A percentile compares a stretch with the other conserved stretches of the same genome.
Conservation (phyloP, 2,888 invertebrate genomes). For the Nomada fabriciana region DNA sequence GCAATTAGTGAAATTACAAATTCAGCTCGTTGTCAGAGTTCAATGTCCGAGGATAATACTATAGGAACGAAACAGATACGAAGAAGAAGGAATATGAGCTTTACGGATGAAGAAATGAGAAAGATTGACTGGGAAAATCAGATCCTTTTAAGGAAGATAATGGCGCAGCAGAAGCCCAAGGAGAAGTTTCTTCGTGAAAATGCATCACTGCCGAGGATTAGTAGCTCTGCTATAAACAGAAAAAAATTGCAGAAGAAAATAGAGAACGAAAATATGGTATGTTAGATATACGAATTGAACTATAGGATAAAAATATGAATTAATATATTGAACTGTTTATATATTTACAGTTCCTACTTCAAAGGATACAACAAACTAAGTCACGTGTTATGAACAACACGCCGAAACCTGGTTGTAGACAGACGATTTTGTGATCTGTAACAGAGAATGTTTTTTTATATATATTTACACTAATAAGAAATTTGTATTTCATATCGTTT, state of each 20-base stretch:
- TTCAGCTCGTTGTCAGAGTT: constrained; percentile 14
- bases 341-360: constrained; percentile 76
- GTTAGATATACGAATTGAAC: constrained; percentile 35
- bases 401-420: constrained; percentile 71
- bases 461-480: constrained; percentile 11
- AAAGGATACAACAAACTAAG: constrained; percentile 78
- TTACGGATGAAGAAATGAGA: constrained; percentile 83
- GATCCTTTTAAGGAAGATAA: constrained; percentile 83
- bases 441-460: constrained; percentile 50
- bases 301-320: constrained; percentile 2
- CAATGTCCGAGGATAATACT: constrained; percentile 24
- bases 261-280: constrained; percentile 85
- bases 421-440: constrained; percentile 71
- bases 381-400: constrained; percentile 71
- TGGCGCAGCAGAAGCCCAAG: constrained; percentile 79
- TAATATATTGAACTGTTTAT: constrained; percentile 20
- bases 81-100: constrained; percentile 83
- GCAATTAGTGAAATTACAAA: background rate
- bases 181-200: constrained; percentile 50
- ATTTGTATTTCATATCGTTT: constrained; percentile 9
- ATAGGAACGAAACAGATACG: background rate
- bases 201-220: constrained; percentile 61
- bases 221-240: constrained; percentile 85
- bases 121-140: constrained; percentile 85
- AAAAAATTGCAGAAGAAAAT: constrained; percentile 85